These are phyloP conservation scores for Lordiphosa clarofinis DNA, from an alignment of 1,140 invertebrate species.

Conservation along the genomic window DNA sequence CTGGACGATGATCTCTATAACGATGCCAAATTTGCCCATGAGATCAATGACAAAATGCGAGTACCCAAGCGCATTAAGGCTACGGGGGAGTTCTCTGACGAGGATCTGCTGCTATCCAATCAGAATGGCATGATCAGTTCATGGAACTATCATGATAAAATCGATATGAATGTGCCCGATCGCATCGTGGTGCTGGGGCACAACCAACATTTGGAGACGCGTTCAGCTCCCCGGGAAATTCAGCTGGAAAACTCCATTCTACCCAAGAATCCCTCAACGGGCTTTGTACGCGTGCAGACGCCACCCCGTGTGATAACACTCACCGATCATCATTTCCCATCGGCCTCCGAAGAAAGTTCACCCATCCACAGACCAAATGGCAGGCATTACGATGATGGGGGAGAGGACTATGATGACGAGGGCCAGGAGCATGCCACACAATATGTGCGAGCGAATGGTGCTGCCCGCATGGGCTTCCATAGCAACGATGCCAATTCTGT, in stretches of 20 bases:
- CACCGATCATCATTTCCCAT: constrained; percentile 89
- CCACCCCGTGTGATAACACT: constrained; percentile 90
- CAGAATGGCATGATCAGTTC: constrained; percentile 82
- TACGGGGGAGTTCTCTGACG: constrained; percentile 83
- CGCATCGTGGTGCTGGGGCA: constrained; percentile 92
- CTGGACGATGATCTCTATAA: constrained; percentile 83
- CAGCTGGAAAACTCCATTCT: constrained; percentile 90
- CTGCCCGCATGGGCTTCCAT: constrained; percentile 67
- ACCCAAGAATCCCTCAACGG: constrained; percentile 84
- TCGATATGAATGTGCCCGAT: constrained; percentile 94
- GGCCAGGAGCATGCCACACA: constrained; percentile 51
- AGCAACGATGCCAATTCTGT: constrained; percentile 66
- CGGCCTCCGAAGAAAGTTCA: constrained; percentile 83
- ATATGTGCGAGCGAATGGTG: constrained; percentile 69
- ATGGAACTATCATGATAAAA: constrained; percentile 87
- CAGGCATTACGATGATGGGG: constrained; percentile 47
- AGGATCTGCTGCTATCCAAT: constrained; percentile 81
- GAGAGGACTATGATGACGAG: constrained; percentile 59
- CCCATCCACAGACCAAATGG: constrained; percentile 49
- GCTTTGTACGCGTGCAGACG: constrained; percentile 87
- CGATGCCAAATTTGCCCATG: constrained; percentile 86
- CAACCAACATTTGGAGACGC: constrained; percentile 90
- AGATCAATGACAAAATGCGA: constrained; percentile 89
- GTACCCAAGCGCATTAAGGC: constrained; percentile 89
- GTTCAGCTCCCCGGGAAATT: constrained; percentile 90